A percentile compares a stretch with the other conserved stretches of the same genome.
Evolutionary conservation across 2,888 invertebrate species (phyloP).

Genomic region (Alentia gelatinosa): DNA sequence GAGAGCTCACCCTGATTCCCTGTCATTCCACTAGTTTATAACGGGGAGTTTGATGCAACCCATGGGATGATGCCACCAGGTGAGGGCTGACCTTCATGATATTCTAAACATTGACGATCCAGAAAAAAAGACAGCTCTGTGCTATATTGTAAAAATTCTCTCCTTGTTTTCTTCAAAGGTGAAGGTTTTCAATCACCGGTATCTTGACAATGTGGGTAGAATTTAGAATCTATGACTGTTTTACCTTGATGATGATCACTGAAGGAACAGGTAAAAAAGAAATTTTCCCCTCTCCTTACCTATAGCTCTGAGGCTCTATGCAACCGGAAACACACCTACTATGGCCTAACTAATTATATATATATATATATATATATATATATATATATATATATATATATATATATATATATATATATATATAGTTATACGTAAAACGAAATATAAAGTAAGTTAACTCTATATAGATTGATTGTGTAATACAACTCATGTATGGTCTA

Average conservation of each 20-base stretch:
- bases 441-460: neutral
- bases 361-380: conserved; percentile 44
- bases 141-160: no score
- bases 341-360: neutral
- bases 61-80: no score
- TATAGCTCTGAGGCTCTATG: neutral
- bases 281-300: neutral
- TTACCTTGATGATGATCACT: neutral
- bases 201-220: neutral
- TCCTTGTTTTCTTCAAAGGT: no score
- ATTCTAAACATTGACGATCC: no score
- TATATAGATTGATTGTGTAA: neutral
- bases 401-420: conserved; percentile 56
- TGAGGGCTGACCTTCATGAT: no score
- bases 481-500: neutral
- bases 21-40: no score
- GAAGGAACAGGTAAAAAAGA: neutral
- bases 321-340: neutral
- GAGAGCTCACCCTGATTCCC: no score
- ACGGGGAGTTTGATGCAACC: no score
- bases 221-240: neutral
- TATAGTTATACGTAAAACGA: conserved; percentile 50
- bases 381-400: conserved; percentile 56
- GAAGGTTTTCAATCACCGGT: no score
- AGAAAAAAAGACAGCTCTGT: no score